Evolutionary conservation across 2,888 invertebrate genomes (phyloP).

Genomic region (Ophion ventricosus): DNA sequence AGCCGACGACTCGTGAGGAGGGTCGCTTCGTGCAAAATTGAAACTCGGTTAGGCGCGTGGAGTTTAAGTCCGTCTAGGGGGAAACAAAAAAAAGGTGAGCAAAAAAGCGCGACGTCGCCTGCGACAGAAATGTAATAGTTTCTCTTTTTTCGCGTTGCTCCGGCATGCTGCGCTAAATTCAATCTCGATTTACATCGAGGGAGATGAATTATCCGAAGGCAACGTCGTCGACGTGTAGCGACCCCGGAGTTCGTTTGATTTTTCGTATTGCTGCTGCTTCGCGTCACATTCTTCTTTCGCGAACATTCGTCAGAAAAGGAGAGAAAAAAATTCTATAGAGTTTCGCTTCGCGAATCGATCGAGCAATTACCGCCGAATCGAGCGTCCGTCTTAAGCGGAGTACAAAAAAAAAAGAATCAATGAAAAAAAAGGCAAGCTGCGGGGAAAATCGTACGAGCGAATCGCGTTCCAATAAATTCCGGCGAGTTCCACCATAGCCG

Average conservation of each 20-base stretch:
- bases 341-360: not conserved
- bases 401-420: not conserved
- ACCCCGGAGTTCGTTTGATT: not conserved
- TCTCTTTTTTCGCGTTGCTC: not conserved
- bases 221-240: not conserved
- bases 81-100: slow-evolving; percentile 24
- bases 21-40: slow-evolving; percentile 60
- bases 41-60: slow-evolving; percentile 61
- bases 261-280: slow-evolving; percentile 1
- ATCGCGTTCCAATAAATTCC: not conserved
- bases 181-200: slow-evolving; percentile 9
- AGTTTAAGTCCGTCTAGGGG: slow-evolving; percentile 45
- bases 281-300: not conserved
- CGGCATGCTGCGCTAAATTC: slow-evolving; percentile 3
- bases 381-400: not conserved
- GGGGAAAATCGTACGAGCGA: not conserved
- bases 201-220: slow-evolving; percentile 11
- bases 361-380: not conserved
- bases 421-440: too few relatives aligned
- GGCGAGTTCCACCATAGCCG: not conserved
- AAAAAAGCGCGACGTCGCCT: not conserved
- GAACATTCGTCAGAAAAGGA: not conserved
- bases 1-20: slow-evolving; percentile 16
- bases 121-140: slow-evolving; percentile 38
- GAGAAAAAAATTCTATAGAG: not conserved